Evolutionary conservation across 2,797 vertebrate species (phyloP), one percentile per base, ranked within the genome.

Genomic region (Leuciscus waleckii): DNA sequence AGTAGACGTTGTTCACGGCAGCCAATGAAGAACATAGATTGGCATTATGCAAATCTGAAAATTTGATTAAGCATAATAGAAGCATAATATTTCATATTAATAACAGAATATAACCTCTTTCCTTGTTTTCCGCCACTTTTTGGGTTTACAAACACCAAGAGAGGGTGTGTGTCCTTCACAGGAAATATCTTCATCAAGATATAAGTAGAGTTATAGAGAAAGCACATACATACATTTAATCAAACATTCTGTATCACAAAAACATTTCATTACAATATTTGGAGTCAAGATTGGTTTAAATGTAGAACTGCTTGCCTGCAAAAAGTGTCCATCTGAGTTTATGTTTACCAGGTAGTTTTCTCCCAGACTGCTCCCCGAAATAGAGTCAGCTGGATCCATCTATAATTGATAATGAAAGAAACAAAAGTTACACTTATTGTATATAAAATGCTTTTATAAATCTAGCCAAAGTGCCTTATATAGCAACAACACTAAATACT

Each of bases 111-210:
- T 11, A 43, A 98, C 97, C 95, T 95, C 90, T 96, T 93, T 0
- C 97, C 97, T 91, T 98, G 97, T 87, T 97, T 98, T 83, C 97
- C 97, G 63, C 97, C 97, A 89, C 97, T 98, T 91, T 97, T 98
- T 39, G 96, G 97, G 85, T 98, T 98, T 68, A 98, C 96, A 89
- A 98, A 98, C 86, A 98, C 96, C 89, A 98, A 93, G 85, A 98
- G 94, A 21, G 97, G 97, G 85, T 97, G 96, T 58, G 92, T 96
- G 85, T 94, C 92, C 73, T 93, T 85, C 84, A 96, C 83, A 5
- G 96, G 95, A 86, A 93, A 93, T 88, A 97, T 94, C 97, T 98
- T 32, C 41, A 67, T 21, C 21, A 3, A 49, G 3, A 32, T 29
- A 51, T 16, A 74, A 17, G 35, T 35, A 43, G 35, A 54, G 49